Base-by-base conservation (phyloP, 2,113 vertebrate species). In the Phylloscopus trochiloides region DNA sequence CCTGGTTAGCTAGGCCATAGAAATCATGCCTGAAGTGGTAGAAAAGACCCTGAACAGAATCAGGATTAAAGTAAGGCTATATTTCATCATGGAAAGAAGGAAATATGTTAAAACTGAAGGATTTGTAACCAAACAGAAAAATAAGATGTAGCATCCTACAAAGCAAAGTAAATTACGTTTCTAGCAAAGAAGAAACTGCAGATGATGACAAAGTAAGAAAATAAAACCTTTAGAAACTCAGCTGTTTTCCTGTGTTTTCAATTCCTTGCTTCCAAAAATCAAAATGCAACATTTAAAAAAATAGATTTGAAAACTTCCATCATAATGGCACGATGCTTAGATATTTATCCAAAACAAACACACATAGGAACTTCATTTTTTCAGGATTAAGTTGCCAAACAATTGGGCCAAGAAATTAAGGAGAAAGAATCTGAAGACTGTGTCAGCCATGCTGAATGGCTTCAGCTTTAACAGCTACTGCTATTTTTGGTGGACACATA, bases 271-370 rank as follows among this genome's bases (percentile, higher is more conserved):
- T 94, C 86, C 94, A 98, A 97, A 97, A 95, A 96, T 92, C 90
- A 93, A 96, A 96, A 94, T 82, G 68, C 75, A 97, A 96, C 85
- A 88, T 96, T 95, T 92, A 95, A 91, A 96, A 96, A 97, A 95
- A 88, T 21, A 68, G 74, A 78, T 77, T 87, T 51, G 17, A 68
- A 85, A 95, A 88, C 76, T 95, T 66, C 34, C 9, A 73, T 94
- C 92, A 96, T 6, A 57, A 87, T 86, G 95, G 93, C 94, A 94
- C 0, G 12, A 92, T 89, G 51, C 80, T 25, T 88, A 90, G 75
- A 58, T 25, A 92, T 89, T 86, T 95, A 72, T 96, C 97, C 97
- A 98, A 98, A 95, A 91, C 93, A 98, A 98, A 98, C 51, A 96
- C 59, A 95, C 83, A 97, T 91, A 95, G 91, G 91, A 98, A 96